Evolutionary conservation across 1,140 invertebrate genomes (phyloP).

Genomic region (Hydropsyche tenuis): DNA sequence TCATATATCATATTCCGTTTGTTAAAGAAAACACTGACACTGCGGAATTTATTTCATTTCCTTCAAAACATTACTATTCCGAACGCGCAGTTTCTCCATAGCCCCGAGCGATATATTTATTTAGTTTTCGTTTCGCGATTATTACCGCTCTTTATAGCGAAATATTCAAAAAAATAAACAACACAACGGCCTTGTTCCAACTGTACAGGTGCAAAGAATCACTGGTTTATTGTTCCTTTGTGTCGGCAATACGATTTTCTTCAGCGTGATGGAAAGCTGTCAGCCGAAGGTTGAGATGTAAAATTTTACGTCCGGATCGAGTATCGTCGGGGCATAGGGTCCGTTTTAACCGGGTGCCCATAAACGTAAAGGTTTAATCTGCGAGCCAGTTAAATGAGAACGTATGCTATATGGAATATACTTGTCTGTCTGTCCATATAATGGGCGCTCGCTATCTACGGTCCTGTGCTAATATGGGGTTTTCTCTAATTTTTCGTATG

Average conservation of each 20-base stretch:
- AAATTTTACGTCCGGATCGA: slow-evolving; percentile 17
- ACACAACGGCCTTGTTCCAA: no score
- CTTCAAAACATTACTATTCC: no score
- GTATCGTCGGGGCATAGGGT: not conserved
- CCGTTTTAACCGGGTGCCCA: slow-evolving; percentile 1
- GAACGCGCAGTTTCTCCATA: no score
- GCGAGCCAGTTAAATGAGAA: not conserved
- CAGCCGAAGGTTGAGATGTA: not conserved
- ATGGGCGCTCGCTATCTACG: not conserved
- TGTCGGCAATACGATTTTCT: not conserved
- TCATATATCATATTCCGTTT: no score
- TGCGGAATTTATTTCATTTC: no score
- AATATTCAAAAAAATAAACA: no score
- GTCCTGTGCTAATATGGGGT: not conserved
- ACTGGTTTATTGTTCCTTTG: not conserved
- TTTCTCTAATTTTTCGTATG: no score
- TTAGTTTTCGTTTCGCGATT: no score
- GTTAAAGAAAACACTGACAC: no score
- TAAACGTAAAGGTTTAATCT: slow-evolving; percentile 20
- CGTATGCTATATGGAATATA: not conserved
- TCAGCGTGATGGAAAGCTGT: not conserved
- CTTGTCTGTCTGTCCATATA: not conserved
- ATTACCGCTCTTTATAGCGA: no score
- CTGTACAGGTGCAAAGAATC: not conserved
- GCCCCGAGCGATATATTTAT: no score